phyloP scores from a whole-genome alignment of 2,888 invertebrate genomes.

The Lasioglossum pauxillum region DNA sequence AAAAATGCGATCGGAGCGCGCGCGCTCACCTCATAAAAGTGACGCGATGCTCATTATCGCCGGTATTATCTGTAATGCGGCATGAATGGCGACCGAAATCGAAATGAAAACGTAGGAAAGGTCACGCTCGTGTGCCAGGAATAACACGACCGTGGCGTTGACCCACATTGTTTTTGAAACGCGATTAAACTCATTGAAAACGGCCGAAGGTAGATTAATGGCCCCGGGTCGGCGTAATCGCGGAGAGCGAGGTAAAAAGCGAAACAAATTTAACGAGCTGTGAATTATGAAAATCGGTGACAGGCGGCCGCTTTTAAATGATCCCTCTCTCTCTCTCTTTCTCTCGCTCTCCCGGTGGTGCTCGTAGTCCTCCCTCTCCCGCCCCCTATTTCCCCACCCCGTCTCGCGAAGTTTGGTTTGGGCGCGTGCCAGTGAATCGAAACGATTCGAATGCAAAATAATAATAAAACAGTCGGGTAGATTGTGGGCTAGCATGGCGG shows the following conservation, averaged over 20 bases:
- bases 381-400: neutral
- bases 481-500: conserved; percentile 41
- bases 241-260: conserved; percentile 75
- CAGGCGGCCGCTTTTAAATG: conserved; percentile 74
- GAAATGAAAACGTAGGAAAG: conserved; percentile 74
- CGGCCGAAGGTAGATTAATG: conserved; percentile 78
- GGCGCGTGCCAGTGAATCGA: conserved; percentile 81
- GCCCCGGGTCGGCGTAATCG: conserved; percentile 71
- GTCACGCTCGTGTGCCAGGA: conserved; percentile 74
- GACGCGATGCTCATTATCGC: conserved; percentile 64
- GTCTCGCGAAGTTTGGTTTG: conserved; percentile 73
- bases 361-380: conserved; percentile 14
- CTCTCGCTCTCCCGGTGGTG: conserved; percentile 1
- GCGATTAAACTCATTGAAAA: conserved; percentile 78
- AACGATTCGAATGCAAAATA: conserved; percentile 79
- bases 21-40: conserved; percentile 46
- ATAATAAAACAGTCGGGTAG: conserved; percentile 78
- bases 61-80: conserved; percentile 62
- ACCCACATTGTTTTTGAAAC: conserved; percentile 78
- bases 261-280: conserved; percentile 81
- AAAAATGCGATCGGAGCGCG: conserved; percentile 38
- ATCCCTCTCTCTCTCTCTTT: conserved; percentile 31
- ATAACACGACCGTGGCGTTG: conserved; percentile 72
- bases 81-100: conserved; percentile 74
- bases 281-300: conserved; percentile 84